Percentiles rank a stretch among this genome's conserved stretches.
Evolutionary conservation across 2,113 vertebrate species (phyloP).

Genomic region (Erythrocercus mccallii): DNA sequence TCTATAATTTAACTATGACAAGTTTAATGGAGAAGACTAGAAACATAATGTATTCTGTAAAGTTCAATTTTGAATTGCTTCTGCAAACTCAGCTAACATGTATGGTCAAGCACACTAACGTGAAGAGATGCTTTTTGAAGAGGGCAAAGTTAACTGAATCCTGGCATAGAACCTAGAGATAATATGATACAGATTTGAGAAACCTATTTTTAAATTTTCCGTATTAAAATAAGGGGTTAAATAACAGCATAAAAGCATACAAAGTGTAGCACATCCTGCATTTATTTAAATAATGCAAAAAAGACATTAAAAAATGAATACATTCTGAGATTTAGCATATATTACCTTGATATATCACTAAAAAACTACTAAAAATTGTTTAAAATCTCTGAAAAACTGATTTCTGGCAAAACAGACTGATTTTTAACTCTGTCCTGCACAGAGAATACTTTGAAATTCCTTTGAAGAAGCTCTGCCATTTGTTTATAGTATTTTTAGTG

Average conservation of each 20-base stretch:
- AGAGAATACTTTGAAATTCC: neutral
- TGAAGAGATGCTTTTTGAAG: neutral
- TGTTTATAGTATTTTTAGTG: neutral
- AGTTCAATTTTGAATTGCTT: neutral
- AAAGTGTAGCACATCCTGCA: neutral
- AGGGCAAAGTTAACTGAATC: neutral
- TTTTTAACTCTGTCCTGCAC: neutral
- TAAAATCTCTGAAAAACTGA: neutral
- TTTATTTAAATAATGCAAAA: neutral
- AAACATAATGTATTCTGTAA: neutral
- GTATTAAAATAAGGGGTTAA: neutral
- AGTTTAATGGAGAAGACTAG: neutral
- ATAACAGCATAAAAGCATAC: neutral
- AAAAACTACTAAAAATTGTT: neutral
- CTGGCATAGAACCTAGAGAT: neutral
- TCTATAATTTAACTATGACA: neutral
- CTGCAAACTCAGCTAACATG: neutral
- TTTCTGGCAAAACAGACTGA: neutral
- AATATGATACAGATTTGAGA: neutral
- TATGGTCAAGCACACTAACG: neutral
- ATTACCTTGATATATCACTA: neutral
- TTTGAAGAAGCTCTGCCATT: neutral
- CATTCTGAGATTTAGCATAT: neutral
- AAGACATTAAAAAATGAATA: neutral
- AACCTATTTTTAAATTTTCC: neutral